Base-by-base conservation (phyloP, 2,888 invertebrate species). In the Epistrophe eligans region DNA sequence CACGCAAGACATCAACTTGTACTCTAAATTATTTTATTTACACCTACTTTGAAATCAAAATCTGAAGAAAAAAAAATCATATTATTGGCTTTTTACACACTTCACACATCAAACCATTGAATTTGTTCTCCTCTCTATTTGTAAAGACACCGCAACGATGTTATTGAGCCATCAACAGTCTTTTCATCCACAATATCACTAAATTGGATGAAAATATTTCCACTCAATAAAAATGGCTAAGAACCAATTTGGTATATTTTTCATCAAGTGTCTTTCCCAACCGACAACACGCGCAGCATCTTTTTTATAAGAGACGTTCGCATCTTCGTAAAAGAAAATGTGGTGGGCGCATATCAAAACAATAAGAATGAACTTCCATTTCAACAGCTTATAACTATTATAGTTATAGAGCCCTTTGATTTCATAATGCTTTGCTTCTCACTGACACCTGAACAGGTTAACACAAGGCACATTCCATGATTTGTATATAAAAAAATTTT, bases 281-380 rank as follows among this genome's bases (percentile, higher is more conserved):
- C 28, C 45, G 32, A 28, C 28, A 48, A 32, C 45, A 66, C 24
- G 17, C 11, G 45, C 43, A 55, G 45, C 24, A 66, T 62, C 64
- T 38, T 15, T 38, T 15, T 60, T 19, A 17, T 4, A n/a, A 38
- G 7, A 40, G 17, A 7, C 5, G 7, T 60, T 40, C 8, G 15
- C 19, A 15, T 40, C 15, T 45, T 43, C 19, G 0, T 24, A 17
- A 50, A 48, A 11, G 17, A 50, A 62, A 43, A 57, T 28, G 73
- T 81, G 48, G 84, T 81, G 85, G 77, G 85, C 81, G 77, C 81
- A 79, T 67, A 76, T 66, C 74, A 52, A n/a, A 73, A 87, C 76
- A 87, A 87, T 82, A 64, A 72, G 67, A 66, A 35, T 45, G 11
- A 52, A 71, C 52, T 74, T 32, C 35, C 66, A 76, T 58, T 62